Evolutionary conservation across 2,888 invertebrate species (phyloP), one percentile per base, ranked within the genome.

Genomic region (Aporophyla nigra): DNA sequence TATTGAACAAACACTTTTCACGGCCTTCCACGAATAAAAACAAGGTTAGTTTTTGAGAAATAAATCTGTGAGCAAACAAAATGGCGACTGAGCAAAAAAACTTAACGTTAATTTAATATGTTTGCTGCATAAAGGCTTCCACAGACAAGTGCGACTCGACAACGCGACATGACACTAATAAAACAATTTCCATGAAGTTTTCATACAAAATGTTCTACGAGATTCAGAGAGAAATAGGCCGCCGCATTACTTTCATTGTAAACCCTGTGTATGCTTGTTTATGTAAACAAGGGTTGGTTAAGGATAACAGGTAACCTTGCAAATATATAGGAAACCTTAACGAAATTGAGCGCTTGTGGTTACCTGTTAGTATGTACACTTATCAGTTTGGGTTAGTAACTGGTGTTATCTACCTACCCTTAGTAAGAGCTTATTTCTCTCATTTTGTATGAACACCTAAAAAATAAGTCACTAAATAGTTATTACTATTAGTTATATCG

Each of bases 1-100:
- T 58, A 68, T 27, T n/a, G 16, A 80, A 56, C 24, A 62, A 62
- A 40, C 9, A n/a, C 0, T n/a, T 51, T 24, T 16, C 58, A 49
- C 43, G 10, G 24, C 12, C 16, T 24, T 59, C 12, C 56, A 4
- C 2, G 54, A 54, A 43, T 43, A 66, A 10, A 59, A 61, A 58
- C 40, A 43, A 43, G 10, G n/a, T 56, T 21, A 65, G 14, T 46
- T 46, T 65, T 16, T n/a, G 24, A 75, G 5, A 61, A 27, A 66
- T 46, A 77, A 49, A 61, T 61, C 21, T 49, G 19, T 21, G 40
- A 51, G 24, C 33, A 46, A n/a, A 24, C 33, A 19, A n/a, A 53
- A 58, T 9, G n/a, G 24, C n/a, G 19, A 46, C 16, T 33, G 24
- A 40, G 40, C 21, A 33, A 21, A 46, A 27, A 49, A 40, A 16